These are phyloP conservation scores for Gambelia wislizenii DNA, from an alignment of 2,797 vertebrate genomes.

Conservation along the genomic window DNA sequence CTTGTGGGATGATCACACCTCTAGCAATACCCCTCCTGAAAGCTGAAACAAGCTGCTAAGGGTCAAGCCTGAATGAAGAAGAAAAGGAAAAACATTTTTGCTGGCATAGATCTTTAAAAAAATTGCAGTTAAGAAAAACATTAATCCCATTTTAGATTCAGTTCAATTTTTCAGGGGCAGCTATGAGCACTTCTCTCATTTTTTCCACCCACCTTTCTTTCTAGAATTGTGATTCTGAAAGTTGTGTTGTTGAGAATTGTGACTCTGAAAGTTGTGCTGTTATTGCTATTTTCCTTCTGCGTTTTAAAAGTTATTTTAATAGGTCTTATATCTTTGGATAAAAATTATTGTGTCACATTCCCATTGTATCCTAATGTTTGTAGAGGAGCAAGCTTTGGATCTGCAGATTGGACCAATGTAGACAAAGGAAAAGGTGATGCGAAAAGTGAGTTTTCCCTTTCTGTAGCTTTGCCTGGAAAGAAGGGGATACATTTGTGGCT, in stretches of 20 bases:
- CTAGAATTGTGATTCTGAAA: neutral
- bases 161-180: conserved; percentile 63
- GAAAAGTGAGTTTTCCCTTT: neutral
- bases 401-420: neutral
- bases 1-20: neutral
- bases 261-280: neutral
- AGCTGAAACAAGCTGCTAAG: neutral
- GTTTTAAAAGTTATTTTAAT: too few relatives aligned
- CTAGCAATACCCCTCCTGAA: neutral
- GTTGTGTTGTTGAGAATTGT: neutral
- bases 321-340: neutral
- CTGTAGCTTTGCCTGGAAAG: neutral
- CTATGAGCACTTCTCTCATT: conserved; percentile 7
- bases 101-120: conserved; percentile 43
- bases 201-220: neutral
- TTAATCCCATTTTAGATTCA: conserved; percentile 43
- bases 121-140: conserved; percentile 41
- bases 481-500: neutral
- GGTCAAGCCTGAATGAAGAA: conserved; percentile 7
- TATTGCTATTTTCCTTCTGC: conserved; percentile 7
- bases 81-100: neutral
- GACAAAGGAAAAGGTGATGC: neutral
- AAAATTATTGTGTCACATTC: neutral
- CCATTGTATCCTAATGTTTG: neutral
- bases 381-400: neutral